Evolutionary conservation across 2,888 invertebrate species (phyloP).

Genomic region (Pristionchus maxplancki): DNA sequence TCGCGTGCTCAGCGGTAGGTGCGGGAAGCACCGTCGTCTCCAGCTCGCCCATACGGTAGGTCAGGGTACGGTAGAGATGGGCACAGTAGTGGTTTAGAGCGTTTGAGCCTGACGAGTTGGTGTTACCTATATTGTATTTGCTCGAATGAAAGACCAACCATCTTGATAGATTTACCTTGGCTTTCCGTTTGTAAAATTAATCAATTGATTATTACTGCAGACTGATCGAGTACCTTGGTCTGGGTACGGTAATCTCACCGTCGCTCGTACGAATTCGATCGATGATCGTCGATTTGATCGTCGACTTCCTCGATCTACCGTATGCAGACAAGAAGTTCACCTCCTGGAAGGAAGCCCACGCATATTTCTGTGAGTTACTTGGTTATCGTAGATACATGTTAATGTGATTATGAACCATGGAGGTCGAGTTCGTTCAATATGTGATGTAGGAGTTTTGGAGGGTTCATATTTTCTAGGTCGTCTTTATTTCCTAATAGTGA

Average conservation of each 20-base stretch:
- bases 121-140: too few relatives aligned
- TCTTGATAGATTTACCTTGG: not conserved
- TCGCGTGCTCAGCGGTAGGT: constrained; percentile 79
- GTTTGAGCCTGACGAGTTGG: too few relatives aligned
- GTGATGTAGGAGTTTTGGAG: too few relatives aligned
- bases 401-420: too few relatives aligned
- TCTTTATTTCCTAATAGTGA: not conserved
- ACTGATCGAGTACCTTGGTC: constrained; percentile 67
- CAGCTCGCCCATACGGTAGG: constrained; percentile 65
- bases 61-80: not conserved
- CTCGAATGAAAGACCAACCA: too few relatives aligned
- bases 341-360: constrained; percentile 68
- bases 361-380: constrained; percentile 60
- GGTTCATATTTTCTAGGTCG: not conserved
- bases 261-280: constrained; percentile 68
- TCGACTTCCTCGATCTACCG: constrained; percentile 71
- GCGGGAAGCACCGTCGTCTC: constrained; percentile 60
- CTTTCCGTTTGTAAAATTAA: not conserved
- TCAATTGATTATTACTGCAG: constrained; percentile 50
- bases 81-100: too few relatives aligned
- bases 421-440: too few relatives aligned
- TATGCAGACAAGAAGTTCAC: constrained; percentile 68
- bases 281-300: constrained; percentile 69
- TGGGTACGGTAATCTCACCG: constrained; percentile 63
- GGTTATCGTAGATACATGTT: too few relatives aligned